Evolutionary conservation across 2,797 vertebrate species (phyloP).

Genomic region (Falco rusticolus): DNA sequence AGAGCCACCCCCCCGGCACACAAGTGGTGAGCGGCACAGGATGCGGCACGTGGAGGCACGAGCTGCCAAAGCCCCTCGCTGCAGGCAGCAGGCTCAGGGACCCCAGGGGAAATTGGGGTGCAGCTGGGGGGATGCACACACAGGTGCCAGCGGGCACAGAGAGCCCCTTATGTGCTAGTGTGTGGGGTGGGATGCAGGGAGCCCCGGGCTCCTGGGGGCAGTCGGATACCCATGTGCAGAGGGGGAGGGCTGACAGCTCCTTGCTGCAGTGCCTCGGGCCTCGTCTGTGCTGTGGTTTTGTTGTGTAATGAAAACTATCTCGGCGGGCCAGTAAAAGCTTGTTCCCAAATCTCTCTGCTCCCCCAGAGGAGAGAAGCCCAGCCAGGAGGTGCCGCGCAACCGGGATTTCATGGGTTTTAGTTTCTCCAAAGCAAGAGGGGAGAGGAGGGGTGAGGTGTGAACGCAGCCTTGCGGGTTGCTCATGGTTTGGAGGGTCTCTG

Average conservation of each 20-base stretch:
- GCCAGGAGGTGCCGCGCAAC: not conserved
- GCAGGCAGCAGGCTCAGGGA: slow-evolving; percentile 9
- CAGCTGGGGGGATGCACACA: not conserved
- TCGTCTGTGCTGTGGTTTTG: not conserved
- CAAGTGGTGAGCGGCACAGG: slow-evolving; percentile 1
- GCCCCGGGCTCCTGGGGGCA: not conserved
- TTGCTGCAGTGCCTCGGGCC: not conserved
- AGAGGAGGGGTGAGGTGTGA: not conserved
- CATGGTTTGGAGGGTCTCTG: rapidly evolving
- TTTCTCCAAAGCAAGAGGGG: not conserved
- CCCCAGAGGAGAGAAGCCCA: rapidly evolving
- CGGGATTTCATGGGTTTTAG: not conserved
- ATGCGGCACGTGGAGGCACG: slow-evolving; percentile 36
- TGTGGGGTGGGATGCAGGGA: not conserved
- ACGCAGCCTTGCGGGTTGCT: rapidly evolving
- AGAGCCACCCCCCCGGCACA: not conserved
- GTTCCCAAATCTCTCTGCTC: not conserved
- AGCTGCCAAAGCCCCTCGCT: slow-evolving; percentile 45
- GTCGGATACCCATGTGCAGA: not conserved
- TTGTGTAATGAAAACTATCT: not conserved
- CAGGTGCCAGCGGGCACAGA: slow-evolving; percentile 73
- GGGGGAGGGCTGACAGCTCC: not conserved
- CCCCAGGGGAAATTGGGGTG: slow-evolving; percentile 29
- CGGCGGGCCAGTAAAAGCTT: not conserved
- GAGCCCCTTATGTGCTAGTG: slow-evolving; percentile 44